Evolutionary conservation across 2,113 vertebrate species (phyloP).

Genomic region (Cephalopholis sonnerati): DNA sequence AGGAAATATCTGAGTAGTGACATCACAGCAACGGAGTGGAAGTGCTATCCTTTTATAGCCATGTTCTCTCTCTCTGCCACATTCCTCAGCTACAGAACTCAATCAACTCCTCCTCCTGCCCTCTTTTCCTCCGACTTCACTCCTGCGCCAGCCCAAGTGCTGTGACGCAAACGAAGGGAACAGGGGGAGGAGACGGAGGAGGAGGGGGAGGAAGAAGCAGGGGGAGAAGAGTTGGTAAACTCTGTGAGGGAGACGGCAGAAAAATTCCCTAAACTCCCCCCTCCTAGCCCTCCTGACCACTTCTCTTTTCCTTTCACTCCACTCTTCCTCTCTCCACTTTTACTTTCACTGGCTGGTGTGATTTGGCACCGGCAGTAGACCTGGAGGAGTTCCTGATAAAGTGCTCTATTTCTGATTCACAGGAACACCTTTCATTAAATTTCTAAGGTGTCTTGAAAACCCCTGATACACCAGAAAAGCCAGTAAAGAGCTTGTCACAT

Average conservation of each 20-base stretch:
- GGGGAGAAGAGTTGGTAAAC: slow-evolving; percentile 5
- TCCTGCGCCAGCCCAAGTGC: slow-evolving; percentile 14
- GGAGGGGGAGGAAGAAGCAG: background rate
- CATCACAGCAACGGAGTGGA: slow-evolving; percentile 76
- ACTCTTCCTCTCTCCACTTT: slow-evolving; percentile 53
- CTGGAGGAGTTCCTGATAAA: slow-evolving; percentile 6
- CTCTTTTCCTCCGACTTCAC: slow-evolving; percentile 52
- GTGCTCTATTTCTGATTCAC: slow-evolving; percentile 4
- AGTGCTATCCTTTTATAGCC: slow-evolving; percentile 82
- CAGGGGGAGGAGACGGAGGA: slow-evolving; percentile 38
- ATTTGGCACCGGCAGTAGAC: background rate
- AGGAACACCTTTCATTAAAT: slow-evolving; percentile 10
- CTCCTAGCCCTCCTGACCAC: slow-evolving; percentile 11
- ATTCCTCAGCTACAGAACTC: slow-evolving; percentile 73
- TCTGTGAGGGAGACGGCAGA: slow-evolving; percentile 32
- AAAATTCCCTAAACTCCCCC: slow-evolving; percentile 70
- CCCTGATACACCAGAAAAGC: background rate
- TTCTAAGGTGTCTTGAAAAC: slow-evolving; percentile 23
- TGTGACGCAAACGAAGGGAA: slow-evolving; percentile 74
- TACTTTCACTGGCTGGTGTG: slow-evolving; percentile 64
- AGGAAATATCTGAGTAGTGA: slow-evolving; percentile 76
- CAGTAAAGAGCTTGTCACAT: background rate
- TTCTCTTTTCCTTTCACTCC: slow-evolving; percentile 66
- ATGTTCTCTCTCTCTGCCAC: slow-evolving; percentile 73
- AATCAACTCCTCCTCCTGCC: slow-evolving; percentile 53